phyloP scores from a whole-genome alignment of 2,797 vertebrate genomes.

The Steatocranus sp. region DNA sequence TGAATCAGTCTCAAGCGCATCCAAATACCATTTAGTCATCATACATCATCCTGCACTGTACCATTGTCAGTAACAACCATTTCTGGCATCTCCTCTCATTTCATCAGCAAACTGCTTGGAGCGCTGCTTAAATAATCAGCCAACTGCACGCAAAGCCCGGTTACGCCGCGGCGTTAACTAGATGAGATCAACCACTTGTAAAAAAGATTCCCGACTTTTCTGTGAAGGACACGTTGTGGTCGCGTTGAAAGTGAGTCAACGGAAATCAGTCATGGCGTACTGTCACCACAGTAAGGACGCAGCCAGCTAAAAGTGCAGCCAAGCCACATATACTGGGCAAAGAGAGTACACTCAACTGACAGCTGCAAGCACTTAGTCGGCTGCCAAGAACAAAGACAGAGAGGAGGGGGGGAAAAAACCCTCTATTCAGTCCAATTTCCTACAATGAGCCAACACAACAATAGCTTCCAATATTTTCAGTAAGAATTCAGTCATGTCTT shows the following conservation, averaged over 20 bases:
- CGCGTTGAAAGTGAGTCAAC: constrained; percentile 67
- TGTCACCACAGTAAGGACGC: constrained; percentile 71
- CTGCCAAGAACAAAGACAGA: constrained; percentile 69
- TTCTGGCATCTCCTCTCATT: constrained; percentile 52
- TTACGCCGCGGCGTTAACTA: constrained; percentile 44
- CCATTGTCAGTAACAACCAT: constrained; percentile 39
- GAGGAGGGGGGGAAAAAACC: constrained; percentile 18
- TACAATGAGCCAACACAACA: constrained; percentile 51
- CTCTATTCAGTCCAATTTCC: constrained; percentile 60
- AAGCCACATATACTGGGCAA: constrained; percentile 69
- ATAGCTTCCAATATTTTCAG: constrained; percentile 59
- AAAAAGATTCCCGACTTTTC: constrained; percentile 32
- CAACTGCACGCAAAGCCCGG: constrained; percentile 58
- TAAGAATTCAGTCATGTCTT: constrained; percentile 45
- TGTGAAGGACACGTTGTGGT: constrained; percentile 63
- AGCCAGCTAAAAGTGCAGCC: constrained; percentile 68
- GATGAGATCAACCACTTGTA: constrained; percentile 66
- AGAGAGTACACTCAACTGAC: constrained; percentile 66
- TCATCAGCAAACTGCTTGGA: constrained; percentile 60
- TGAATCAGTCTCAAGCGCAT: constrained; percentile 32
- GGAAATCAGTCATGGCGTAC: constrained; percentile 73
- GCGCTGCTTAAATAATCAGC: constrained; percentile 61
- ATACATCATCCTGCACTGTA: constrained; percentile 45
- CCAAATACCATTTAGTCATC: constrained; percentile 50
- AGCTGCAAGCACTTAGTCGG: constrained; percentile 71